Base-by-base conservation (phyloP, 2,797 vertebrate species). In the Pseudocheirus occidentalis region DNA sequence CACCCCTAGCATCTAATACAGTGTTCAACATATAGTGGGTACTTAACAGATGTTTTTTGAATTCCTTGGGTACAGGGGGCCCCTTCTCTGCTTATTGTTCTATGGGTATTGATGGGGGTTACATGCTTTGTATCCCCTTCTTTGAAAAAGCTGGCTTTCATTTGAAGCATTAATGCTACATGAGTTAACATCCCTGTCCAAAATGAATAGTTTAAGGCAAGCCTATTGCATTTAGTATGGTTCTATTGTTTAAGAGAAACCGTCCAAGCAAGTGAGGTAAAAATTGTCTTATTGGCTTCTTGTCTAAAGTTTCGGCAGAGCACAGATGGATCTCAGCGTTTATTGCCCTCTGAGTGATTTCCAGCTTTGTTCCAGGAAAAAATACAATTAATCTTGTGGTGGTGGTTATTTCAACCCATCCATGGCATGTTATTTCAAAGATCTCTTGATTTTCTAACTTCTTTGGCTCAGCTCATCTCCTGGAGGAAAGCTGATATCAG, bases 331-430 rank as follows among this genome's bases (percentile, higher is more conserved):
- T 97, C 96, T 97, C 95, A 97, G 73, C 96, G 96, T 97, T 97
- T 97, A 95, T 97, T 98, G 96, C 96, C 95, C 96, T 97, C 95
- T 97, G 97, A 97, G 94, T 97, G 96, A 96, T 98, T 98, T 96
- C 95, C 94, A 97, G 95, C 95, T 97, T 98, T 97, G 97, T 98
- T 98, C 98, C 96, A 97, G 97, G 97, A 98, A 97, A 54, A 97
- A 98, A 97, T 96, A 97, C 95, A 97, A 97, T 98, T 97, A 98
- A 97, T 98, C 97, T 97, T 96, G 92, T 73, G 46, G 96, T 94
- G 94, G 96, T 95, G 31, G 28, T 29, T 56, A 0, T 96, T 96
- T 97, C 96, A 97, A 92, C 94, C 96, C 7, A 0, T 55, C 21
- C 0, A 91, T 59, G 92, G 91, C 14, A 24, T 57, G 92, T 95